A percentile compares a stretch with the other conserved stretches of the same genome.
These are phyloP conservation scores for Epinotia demarniana DNA, from an alignment of 2,888 invertebrate species.

Conservation along the genomic window DNA sequence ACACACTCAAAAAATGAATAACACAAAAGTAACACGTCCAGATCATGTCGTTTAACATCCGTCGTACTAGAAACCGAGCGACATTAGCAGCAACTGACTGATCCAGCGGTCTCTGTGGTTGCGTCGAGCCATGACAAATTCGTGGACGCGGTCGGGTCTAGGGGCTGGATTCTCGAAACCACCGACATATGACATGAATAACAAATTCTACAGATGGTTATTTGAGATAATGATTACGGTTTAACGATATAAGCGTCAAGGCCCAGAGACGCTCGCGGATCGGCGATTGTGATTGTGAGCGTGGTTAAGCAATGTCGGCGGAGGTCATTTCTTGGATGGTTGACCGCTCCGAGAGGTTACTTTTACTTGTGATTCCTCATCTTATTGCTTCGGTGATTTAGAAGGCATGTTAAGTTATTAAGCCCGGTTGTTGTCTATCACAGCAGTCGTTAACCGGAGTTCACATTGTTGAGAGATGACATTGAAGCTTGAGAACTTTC, in stretches of 20 bases:
- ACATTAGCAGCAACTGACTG: constrained; percentile 35
- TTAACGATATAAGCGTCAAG: not conserved
- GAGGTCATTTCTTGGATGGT: not conserved
- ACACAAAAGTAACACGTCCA: not conserved
- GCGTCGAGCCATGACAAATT: constrained; percentile 25
- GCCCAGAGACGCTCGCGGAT: not conserved
- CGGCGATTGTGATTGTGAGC: too few species aligned
- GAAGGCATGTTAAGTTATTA: not conserved
- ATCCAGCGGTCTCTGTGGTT: constrained; percentile 25
- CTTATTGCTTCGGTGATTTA: not conserved
- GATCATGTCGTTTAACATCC: not conserved
- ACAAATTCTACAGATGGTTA: not conserved
- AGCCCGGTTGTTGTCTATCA: not conserved
- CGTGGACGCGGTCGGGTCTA: constrained; percentile 6
- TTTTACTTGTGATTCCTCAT: not conserved
- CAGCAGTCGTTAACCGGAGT: too few species aligned
- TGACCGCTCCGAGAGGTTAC: not conserved
- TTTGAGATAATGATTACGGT: not conserved
- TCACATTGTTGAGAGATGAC: not conserved
- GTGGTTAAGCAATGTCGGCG: not conserved
- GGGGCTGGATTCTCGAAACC: not conserved
- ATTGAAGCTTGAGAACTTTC: not conserved
- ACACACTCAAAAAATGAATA: not conserved
- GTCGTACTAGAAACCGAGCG: constrained; percentile 11
- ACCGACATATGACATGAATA: not conserved